Evolutionary conservation across 2,113 vertebrate genomes (phyloP).

Genomic region (Delphinus delphis): DNA sequence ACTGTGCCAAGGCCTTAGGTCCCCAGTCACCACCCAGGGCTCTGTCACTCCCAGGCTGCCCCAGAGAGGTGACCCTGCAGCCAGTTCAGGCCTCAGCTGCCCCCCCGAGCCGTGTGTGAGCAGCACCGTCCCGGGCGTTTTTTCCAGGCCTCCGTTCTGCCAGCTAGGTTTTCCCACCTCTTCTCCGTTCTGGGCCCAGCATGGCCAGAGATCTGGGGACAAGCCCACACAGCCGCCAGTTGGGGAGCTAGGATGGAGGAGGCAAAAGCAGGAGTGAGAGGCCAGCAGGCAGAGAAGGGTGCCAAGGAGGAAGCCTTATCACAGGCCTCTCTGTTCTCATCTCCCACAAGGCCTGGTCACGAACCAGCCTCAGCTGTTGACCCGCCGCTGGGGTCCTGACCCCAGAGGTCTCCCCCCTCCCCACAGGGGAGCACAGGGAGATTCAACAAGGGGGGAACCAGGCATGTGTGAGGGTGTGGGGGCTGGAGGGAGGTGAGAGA

Average conservation of each 20-base stretch:
- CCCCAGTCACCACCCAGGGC: background rate
- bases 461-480: background rate
- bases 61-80: background rate
- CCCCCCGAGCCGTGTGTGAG: background rate
- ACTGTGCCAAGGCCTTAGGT: background rate
- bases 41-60: background rate
- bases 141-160: background rate
- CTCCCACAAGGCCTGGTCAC: constrained; percentile 42
- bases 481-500: background rate
- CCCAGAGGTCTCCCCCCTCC: background rate
- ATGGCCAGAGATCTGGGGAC: background rate
- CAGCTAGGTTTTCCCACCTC: background rate
- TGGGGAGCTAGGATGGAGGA: background rate
- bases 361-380: constrained; percentile 31
- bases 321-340: constrained; percentile 65
- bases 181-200: background rate
- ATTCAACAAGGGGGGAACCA: background rate
- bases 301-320: constrained; percentile 10
- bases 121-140: fast-evolving
- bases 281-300: background rate
- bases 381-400: background rate
- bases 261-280: constrained; percentile 32
- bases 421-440: background rate
- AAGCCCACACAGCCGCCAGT: background rate
- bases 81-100: background rate